These are phyloP conservation scores for Opisthograptis luteolata DNA, from an alignment of 2,888 invertebrate genomes.

Conservation along the genomic window DNA sequence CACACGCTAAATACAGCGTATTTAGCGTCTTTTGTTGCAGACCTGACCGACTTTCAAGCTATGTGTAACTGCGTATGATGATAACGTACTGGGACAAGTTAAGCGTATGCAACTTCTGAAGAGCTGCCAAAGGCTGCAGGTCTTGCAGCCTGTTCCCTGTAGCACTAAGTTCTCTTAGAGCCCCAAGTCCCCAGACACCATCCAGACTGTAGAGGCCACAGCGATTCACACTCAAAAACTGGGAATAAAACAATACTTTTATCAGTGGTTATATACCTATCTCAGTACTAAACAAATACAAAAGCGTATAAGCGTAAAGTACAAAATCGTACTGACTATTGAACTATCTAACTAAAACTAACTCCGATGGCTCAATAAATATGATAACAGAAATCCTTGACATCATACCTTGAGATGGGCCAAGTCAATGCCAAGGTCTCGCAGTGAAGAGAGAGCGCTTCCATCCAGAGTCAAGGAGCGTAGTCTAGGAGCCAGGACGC, in stretches of 20 bases:
- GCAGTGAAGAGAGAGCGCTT: slow-evolving; percentile 86
- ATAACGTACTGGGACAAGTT: slow-evolving; percentile 74
- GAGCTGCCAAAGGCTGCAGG: slow-evolving; percentile 84
- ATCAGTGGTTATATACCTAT: background rate
- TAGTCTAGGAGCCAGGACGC: slow-evolving; percentile 85
- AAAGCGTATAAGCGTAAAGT: too few relatives aligned
- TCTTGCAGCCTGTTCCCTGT: slow-evolving; percentile 86
- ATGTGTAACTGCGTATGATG: background rate
- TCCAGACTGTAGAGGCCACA: slow-evolving; percentile 87
- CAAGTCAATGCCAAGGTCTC: slow-evolving; percentile 88
- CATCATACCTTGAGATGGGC: slow-evolving; percentile 83
- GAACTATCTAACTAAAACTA: background rate
- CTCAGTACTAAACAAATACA: too few relatives aligned
- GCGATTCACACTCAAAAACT: slow-evolving; percentile 83
- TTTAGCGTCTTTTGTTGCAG: too few relatives aligned
- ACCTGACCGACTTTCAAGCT: too few relatives aligned
- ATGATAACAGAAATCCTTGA: too few relatives aligned
- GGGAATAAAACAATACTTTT: background rate
- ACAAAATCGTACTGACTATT: too few relatives aligned
- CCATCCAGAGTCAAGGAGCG: slow-evolving; percentile 86
- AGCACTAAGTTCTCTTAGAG: slow-evolving; percentile 85
- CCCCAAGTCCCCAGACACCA: slow-evolving; percentile 86
- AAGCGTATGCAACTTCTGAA: slow-evolving; percentile 82
- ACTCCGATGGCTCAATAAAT: too few relatives aligned
- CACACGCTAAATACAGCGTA: too few relatives aligned